Evolutionary conservation across 2,888 invertebrate species (phyloP).

Genomic region (Melieria crassipennis): DNA sequence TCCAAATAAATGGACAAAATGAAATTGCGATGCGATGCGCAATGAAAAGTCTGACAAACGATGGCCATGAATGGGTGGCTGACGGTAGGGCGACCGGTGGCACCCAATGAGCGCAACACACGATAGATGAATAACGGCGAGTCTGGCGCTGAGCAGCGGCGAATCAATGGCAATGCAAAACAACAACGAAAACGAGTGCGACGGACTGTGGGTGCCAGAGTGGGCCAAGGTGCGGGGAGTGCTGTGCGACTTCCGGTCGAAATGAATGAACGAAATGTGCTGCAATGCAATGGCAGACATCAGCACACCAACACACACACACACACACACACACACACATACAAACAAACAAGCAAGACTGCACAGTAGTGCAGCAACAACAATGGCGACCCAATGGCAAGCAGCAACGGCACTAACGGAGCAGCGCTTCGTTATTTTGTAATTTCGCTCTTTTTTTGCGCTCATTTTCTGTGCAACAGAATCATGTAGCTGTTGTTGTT

Average conservation of each 20-base stretch:
- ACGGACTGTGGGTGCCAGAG: not conserved
- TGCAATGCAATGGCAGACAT: slow-evolving; percentile 25
- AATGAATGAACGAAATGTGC: slow-evolving; percentile 44
- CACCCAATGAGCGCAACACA: not conserved
- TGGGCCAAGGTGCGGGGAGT: slow-evolving; percentile 18
- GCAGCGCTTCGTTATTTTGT: not conserved
- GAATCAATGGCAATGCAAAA: slow-evolving; percentile 39
- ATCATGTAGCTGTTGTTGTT: not conserved
- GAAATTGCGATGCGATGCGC: slow-evolving; percentile 16
- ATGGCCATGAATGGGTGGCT: not conserved
- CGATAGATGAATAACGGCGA: slow-evolving; percentile 13
- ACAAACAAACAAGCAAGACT: slow-evolving; percentile 5
- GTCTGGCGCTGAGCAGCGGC: too few relatives aligned
- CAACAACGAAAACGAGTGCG: slow-evolving; percentile 29
- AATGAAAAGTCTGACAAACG: slow-evolving; percentile 38
- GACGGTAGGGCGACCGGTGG: not conserved
- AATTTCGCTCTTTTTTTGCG: not conserved
- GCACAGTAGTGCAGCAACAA: not conserved
- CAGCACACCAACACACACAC: too few relatives aligned
- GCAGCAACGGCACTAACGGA: not conserved
- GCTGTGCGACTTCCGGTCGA: slow-evolving; percentile 46
- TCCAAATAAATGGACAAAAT: slow-evolving; percentile 28
- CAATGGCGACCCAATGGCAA: not conserved
- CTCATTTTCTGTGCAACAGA: not conserved
- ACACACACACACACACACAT: too few relatives aligned